Conservation (phyloP, 2,888 invertebrate species). For the Cephus pulcher region DNA sequence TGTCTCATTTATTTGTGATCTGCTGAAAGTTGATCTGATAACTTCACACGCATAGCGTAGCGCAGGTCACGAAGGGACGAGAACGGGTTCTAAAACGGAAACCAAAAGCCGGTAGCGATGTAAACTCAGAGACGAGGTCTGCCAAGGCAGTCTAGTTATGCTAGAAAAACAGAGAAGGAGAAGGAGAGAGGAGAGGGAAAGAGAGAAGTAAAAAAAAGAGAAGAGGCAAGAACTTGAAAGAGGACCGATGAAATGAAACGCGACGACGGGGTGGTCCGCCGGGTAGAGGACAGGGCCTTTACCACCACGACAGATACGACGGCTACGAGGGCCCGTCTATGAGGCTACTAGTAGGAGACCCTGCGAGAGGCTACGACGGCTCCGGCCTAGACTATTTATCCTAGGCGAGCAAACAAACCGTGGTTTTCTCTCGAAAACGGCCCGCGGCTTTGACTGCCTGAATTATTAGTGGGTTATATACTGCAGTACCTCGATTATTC, state of each 20-base stretch:
- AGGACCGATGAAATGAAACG: constrained; percentile 37
- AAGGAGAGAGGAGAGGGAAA: constrained; percentile 5
- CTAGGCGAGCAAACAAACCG: constrained; percentile 49
- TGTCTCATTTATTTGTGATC: no score
- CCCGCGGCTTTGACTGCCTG: constrained; percentile 19
- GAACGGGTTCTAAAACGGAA: not conserved
- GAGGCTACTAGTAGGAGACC: not conserved
- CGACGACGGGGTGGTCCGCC: constrained; percentile 14
- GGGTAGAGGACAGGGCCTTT: constrained; percentile 5
- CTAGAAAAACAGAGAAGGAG: not conserved
- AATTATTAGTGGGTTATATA: constrained; percentile 47
- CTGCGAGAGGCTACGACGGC: not conserved
- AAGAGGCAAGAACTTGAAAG: constrained; percentile 44
- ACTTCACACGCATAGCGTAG: not conserved
- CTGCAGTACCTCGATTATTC: constrained; percentile 16
- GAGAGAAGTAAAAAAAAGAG: constrained; percentile 7
- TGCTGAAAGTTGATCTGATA: no score
- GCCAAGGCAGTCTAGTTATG: not conserved
- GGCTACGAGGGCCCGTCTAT: not conserved
- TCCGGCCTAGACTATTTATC: constrained; percentile 41
- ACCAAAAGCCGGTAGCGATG: constrained; percentile 10
- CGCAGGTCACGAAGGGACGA: not conserved
- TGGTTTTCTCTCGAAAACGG: constrained; percentile 30
- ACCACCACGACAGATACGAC: not conserved
- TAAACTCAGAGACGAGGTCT: constrained; percentile 19